Conservation (phyloP, 2,797 vertebrate species). For the Chiroxiphia lanceolata region DNA sequence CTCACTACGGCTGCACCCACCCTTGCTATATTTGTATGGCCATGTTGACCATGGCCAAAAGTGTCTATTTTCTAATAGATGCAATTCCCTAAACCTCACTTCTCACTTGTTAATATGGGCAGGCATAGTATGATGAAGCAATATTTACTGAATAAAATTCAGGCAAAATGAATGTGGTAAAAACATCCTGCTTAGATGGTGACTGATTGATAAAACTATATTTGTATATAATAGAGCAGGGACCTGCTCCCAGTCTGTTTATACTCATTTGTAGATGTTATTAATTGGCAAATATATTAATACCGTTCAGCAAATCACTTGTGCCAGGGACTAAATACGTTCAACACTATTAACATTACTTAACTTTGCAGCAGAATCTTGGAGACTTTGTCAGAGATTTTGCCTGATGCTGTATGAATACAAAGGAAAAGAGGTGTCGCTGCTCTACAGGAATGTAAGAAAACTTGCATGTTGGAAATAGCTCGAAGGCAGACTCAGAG, state of each 20-base stretch:
- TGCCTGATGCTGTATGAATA: neutral
- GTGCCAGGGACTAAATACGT: neutral
- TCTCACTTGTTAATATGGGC: neutral
- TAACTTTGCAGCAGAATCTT: neutral
- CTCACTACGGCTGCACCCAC: rapidly evolving
- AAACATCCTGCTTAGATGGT: neutral
- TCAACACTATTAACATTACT: neutral
- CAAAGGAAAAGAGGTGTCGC: neutral
- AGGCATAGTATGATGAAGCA: neutral
- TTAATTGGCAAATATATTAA: neutral
- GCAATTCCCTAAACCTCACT: neutral
- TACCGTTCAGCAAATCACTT: neutral
- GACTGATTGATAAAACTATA: neutral
- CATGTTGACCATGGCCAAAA: neutral
- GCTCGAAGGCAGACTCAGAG: neutral
- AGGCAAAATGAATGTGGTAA: neutral
- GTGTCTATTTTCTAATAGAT: neutral
- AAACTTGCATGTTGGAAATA: neutral
- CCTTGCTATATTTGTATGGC: neutral
- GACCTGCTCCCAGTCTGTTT: neutral
- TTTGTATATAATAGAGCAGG: neutral
- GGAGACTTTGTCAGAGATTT: neutral
- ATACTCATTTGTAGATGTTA: neutral
- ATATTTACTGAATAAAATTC: neutral
- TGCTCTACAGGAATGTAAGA: neutral